Evolutionary conservation across 2,888 invertebrate genomes (phyloP).

Genomic region (Netelia fuscicornis): DNA sequence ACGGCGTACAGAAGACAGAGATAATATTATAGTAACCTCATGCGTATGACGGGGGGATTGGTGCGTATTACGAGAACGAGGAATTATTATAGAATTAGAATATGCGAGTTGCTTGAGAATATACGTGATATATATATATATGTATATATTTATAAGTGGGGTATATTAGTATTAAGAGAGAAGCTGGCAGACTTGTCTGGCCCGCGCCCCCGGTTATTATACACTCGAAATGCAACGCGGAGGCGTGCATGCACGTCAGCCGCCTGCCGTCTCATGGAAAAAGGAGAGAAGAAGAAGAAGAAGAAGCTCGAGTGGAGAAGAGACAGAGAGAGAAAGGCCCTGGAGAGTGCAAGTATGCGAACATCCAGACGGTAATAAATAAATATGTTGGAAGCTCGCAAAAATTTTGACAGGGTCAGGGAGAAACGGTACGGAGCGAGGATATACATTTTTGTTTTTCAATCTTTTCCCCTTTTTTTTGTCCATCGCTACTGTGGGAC

Average conservation of each 20-base stretch:
- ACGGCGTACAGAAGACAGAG: slow-evolving; percentile 15
- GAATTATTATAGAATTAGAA: slow-evolving; percentile 69
- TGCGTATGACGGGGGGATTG: slow-evolving; percentile 11
- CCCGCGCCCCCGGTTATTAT: slow-evolving; percentile 69
- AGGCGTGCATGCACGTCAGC: slow-evolving; percentile 62
- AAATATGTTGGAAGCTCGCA: slow-evolving; percentile 61
- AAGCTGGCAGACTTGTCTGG: slow-evolving; percentile 68
- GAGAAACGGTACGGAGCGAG: slow-evolving; percentile 49
- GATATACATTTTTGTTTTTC: slow-evolving; percentile 20
- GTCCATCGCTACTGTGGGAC: slow-evolving; percentile 3
- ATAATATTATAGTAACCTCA: slow-evolving; percentile 44
- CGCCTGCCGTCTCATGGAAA: slow-evolving; percentile 59
- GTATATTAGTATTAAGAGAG: slow-evolving; percentile 73
- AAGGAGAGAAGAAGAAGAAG: slow-evolving; percentile 52
- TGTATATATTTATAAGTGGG: slow-evolving; percentile 37
- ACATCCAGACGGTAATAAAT: slow-evolving; percentile 65
- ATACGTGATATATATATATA: slow-evolving; percentile 32
- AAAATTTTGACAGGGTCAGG: slow-evolving; percentile 66
- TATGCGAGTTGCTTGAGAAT: slow-evolving; percentile 10
- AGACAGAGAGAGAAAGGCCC: slow-evolving; percentile 57
- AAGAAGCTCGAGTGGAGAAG: slow-evolving; percentile 22
- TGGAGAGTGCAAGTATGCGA: slow-evolving; percentile 26
- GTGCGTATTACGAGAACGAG: slow-evolving; percentile 61
- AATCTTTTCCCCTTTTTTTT: slow-evolving; percentile 42
- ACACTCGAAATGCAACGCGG: slow-evolving; percentile 68